Base-by-base conservation (phyloP, 2,888 invertebrate genomes). In the Melieria omissa region DNA sequence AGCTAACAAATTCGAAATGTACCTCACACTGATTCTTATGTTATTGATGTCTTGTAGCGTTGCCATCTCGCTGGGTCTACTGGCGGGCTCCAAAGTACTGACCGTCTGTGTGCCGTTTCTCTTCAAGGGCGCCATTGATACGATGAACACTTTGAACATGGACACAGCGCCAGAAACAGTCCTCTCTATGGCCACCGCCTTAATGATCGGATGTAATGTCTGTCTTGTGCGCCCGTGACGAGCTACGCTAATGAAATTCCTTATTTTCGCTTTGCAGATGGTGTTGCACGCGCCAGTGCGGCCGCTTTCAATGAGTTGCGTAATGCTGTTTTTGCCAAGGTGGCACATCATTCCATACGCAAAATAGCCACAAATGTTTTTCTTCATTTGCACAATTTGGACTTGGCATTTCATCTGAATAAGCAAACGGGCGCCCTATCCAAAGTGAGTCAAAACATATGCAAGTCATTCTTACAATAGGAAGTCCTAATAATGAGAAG, bases 241-340 rank as follows among this genome's bases (percentile, higher is more conserved):
- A 9, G 12, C 49, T 49, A 10, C 49, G 10, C 42, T 16, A 41
- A 7, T 58, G 58, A 8, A 58, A 70, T 52, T 67, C 8, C 62
- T 62, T 57, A 5, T 74, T 75, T 61, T 52, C 4, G 12, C 5
- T 8, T 62, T 88, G 7, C 85, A 99, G 99, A 99, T 90, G 99
- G 99, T 72, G 88, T 96, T 73, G 98, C 98, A 0, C 90, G 99
- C 77, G 93, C 93, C 4, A 93, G 96, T 63, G 93, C 98, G 3
- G 93, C 97, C 0, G 94, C 94, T 41, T 96, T 99, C 87, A 99
- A 98, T 88, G 99, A 99, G 88, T 87, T 99, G 16, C 89, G 99
- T 49, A 99, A 99, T 89, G 99, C 99, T 0, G 97, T 99, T 61
- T 99, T 99, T 88, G 98, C 98, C 2, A 93, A 92, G 85, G 99